Evolutionary conservation across 2,113 vertebrate species (phyloP).

Genomic region (Hippolais icterina): DNA sequence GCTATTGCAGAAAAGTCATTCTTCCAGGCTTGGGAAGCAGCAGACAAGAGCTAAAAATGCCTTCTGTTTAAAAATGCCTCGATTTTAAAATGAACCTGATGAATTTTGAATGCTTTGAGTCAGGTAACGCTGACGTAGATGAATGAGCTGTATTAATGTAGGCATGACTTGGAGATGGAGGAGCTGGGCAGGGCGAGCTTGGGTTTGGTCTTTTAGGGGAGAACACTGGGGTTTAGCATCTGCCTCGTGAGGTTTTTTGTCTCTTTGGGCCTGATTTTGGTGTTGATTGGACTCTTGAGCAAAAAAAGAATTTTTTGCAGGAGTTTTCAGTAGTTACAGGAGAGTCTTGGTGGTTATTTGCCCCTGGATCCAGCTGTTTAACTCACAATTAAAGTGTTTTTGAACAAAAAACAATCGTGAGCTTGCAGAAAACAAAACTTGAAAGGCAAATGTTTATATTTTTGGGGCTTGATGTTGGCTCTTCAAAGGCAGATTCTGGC

Average conservation of each 20-base stretch:
- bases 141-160: background rate
- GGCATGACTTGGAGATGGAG: background rate
- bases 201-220: background rate
- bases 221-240: background rate
- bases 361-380: background rate
- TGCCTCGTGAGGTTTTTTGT: background rate
- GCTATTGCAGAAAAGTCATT: constrained; percentile 42
- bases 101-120: constrained; percentile 43
- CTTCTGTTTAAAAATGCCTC: constrained; percentile 8
- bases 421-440: background rate
- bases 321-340: background rate
- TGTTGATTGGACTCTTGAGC: background rate
- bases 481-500: background rate
- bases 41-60: constrained; percentile 42
- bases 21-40: background rate
- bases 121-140: constrained; percentile 15
- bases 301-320: background rate
- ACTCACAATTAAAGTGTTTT: background rate
- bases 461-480: background rate
- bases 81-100: constrained; percentile 44
- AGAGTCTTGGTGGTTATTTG: background rate
- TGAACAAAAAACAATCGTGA: background rate
- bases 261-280: background rate
- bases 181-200: background rate
- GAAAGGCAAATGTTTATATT: background rate